Base-by-base conservation (phyloP, 2,888 invertebrate genomes). In the Agrotis puta region DNA sequence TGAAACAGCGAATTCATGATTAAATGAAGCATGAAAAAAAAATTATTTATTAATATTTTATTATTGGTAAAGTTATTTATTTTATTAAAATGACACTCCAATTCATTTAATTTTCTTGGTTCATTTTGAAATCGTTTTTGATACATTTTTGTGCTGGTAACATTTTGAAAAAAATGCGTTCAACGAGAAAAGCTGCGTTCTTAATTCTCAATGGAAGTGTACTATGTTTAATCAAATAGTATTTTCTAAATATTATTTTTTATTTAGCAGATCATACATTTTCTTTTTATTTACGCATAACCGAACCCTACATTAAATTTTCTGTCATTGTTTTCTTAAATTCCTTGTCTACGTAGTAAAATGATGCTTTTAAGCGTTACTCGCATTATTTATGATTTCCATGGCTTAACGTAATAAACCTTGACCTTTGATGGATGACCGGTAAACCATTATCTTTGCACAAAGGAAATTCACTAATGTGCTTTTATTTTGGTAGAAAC, bases 341-440 rank as follows among this genome's bases (percentile, higher is more conserved):
- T 7, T 5, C 24, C 53, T 18, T 24, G 14, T 47, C 1, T 22
- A 33, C 11, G 22, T 27, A n/a, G 1, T 51, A 51, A 22, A 14
- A 24, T 13, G 11, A 33, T 58, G 22, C 5, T n/a, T n/a, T 0
- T 48, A 27, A 6, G 33, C 24, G n/a, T 54, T 27, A 18, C 24
- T 39, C 53, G 53, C n/a, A 51, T 33, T 58, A 69, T 45, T 45
- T 45, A 59, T 39, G 7, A 53, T 39, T 54, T 47, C 16, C 24
- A 48, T 54, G 47, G n/a, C 39, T 14, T 2, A 22, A 13, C 0
- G 22, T 48, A 43, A 11, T 65, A 45, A 58, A 64, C 79, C 70
- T 79, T 79, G 79, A 79, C 70, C 70, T 74, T 70, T 48, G 7
- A 45, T 54, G 48, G 47, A 48, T 68, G 57, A 62, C 43, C 45